Percentiles rank a stretch among this genome's conserved stretches.
Conservation (phyloP, 92 coral and sea anemone genomes). For the Meandrina meandrites region DNA sequence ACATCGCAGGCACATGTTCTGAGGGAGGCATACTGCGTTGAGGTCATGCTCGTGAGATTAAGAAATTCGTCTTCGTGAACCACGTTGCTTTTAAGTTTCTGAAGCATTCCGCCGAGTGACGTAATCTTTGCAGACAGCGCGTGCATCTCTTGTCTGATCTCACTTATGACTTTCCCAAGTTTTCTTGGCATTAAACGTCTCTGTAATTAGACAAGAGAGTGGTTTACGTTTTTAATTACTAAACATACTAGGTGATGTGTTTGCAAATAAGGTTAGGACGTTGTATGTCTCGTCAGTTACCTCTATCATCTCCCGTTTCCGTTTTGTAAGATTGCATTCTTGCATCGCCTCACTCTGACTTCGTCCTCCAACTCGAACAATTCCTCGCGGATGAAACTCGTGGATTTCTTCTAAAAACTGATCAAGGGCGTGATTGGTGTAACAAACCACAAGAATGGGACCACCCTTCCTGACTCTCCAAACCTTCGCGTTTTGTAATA, state of each 20-base stretch:
- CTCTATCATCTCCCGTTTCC: slow-evolving; percentile 59
- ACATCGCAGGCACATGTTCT: neutral
- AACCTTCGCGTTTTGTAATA: slow-evolving; percentile 62
- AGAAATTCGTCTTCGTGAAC: neutral
- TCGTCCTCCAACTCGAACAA: slow-evolving; percentile 94
- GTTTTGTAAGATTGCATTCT: slow-evolving; percentile 63
- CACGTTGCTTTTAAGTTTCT: neutral
- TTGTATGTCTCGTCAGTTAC: neutral
- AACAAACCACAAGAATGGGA: slow-evolving; percentile 93
- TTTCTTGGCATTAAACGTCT: slow-evolving; percentile 4
- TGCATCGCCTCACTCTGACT: slow-evolving; percentile 83
- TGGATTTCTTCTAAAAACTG: slow-evolving; percentile 91
- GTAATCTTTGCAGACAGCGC: neutral
- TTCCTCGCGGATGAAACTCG: slow-evolving; percentile 74
- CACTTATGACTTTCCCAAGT: slow-evolving; percentile 29
- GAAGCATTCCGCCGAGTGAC: neutral
- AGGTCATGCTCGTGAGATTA: slow-evolving; percentile 35
- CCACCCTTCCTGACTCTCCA: neutral
- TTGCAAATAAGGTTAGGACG: neutral
- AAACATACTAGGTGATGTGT: neutral
- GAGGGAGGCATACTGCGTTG: slow-evolving; percentile 56
- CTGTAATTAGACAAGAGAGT: neutral
- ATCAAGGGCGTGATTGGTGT: slow-evolving; percentile 95
- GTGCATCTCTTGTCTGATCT: neutral
- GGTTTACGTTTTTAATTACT: neutral